Evolutionary conservation across 2,797 vertebrate genomes (phyloP).

Genomic region (Xerus rutilus): DNA sequence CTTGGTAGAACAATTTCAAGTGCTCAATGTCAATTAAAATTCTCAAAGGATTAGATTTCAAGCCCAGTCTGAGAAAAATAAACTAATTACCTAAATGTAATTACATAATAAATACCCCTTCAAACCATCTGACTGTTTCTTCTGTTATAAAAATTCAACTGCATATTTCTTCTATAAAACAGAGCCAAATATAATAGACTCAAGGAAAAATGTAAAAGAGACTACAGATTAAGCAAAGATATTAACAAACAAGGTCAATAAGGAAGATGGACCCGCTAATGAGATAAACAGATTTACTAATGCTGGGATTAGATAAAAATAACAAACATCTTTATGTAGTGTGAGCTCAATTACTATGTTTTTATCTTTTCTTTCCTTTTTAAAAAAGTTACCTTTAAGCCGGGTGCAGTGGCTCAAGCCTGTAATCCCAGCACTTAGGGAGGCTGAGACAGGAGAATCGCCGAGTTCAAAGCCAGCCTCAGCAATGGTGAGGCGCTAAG

Average conservation of each 20-base stretch:
- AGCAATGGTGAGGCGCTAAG: too few species aligned
- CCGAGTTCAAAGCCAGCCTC: too few species aligned
- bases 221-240: background rate
- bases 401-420: too few species aligned
- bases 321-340: background rate
- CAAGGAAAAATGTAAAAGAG: slow-evolving; percentile 1
- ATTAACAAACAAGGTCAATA: background rate
- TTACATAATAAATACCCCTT: slow-evolving; percentile 22
- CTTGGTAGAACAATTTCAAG: background rate
- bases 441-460: too few species aligned
- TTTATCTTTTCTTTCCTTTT: background rate
- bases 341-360: background rate
- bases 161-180: background rate
- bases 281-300: background rate
- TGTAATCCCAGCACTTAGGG: too few species aligned
- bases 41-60: slow-evolving; percentile 10
- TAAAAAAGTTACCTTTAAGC: slow-evolving; percentile 4
- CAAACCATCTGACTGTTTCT: background rate
- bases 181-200: background rate
- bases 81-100: slow-evolving; percentile 11
- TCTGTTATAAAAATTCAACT: background rate
- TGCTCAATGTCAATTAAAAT: background rate
- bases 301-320: background rate
- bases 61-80: background rate
- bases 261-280: background rate